A percentile compares a stretch with the other conserved stretches of the same genome.
Conservation (phyloP, 2,888 invertebrate genomes). For the Eristalis tenax region DNA sequence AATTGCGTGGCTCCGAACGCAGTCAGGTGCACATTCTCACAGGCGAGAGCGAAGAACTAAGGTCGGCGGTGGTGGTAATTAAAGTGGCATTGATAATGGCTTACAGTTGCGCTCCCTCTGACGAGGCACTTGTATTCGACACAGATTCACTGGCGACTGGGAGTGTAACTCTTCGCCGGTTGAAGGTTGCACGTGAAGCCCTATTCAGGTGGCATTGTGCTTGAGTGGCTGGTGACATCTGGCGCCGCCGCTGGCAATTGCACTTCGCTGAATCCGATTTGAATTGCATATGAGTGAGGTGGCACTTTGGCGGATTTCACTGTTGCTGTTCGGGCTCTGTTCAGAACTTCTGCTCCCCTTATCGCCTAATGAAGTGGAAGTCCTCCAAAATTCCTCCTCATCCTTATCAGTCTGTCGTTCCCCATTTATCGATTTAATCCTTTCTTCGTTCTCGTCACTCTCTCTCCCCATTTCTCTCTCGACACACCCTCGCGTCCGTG, state of each 20-base stretch:
- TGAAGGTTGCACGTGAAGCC: conserved; percentile 19
- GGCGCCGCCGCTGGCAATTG: conserved; percentile 28
- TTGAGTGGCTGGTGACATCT: conserved; percentile 33
- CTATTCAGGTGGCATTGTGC: neutral
- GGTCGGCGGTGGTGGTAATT: conserved; percentile 60
- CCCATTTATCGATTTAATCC: neutral
- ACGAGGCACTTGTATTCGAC: conserved; percentile 37
- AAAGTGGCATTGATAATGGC: conserved; percentile 68
- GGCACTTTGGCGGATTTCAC: conserved; percentile 1
- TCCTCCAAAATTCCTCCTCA: neutral
- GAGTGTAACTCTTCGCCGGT: neutral
- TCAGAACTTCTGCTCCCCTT: neutral
- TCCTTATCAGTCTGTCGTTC: too few species aligned
- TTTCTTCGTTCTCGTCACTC: neutral
- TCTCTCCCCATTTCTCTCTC: neutral
- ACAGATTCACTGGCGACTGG: conserved; percentile 38
- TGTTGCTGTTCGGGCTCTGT: neutral
- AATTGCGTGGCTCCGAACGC: conserved; percentile 16
- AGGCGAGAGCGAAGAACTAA: conserved; percentile 7
- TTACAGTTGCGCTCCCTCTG: conserved; percentile 22
- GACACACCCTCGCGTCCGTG: neutral
- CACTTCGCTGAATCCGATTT: conserved; percentile 19
- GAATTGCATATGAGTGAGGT: neutral
- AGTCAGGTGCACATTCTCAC: neutral
- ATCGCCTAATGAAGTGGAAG: neutral